Evolutionary conservation across 2,797 vertebrate species (phyloP).

Genomic region (Spheniscus humboldti): DNA sequence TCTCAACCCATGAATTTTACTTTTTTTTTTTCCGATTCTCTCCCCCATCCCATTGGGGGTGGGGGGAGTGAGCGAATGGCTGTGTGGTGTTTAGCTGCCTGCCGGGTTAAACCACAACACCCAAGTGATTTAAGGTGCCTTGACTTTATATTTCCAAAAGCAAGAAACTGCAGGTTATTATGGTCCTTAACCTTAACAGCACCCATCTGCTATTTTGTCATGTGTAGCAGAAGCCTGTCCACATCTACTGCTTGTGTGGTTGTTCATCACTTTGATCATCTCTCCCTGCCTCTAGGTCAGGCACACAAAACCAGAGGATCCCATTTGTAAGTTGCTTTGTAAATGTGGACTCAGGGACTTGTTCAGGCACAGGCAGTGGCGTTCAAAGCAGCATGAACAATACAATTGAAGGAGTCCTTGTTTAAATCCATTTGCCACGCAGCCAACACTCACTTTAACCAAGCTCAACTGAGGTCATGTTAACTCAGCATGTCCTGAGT

Average conservation of each 20-base stretch:
- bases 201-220: neutral
- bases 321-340: neutral
- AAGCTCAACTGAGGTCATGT: neutral
- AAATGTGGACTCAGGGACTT: neutral
- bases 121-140: neutral
- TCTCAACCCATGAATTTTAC: too few species aligned
- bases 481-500: neutral
- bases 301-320: neutral
- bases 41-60: too few species aligned
- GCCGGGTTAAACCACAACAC: too few species aligned
- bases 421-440: neutral
- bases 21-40: too few species aligned
- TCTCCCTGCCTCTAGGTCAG: neutral
- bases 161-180: neutral
- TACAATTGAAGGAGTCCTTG: neutral
- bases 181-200: neutral
- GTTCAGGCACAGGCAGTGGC: neutral
- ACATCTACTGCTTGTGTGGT: neutral
- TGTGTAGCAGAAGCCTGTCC: neutral
- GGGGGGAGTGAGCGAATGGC: too few species aligned
- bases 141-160: neutral
- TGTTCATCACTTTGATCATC: neutral
- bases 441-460: neutral
- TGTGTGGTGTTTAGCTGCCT: too few species aligned
- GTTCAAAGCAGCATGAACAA: neutral